Evolutionary conservation across 1,140 invertebrate species (phyloP).

Genomic region (Eurytemora carolleeae): DNA sequence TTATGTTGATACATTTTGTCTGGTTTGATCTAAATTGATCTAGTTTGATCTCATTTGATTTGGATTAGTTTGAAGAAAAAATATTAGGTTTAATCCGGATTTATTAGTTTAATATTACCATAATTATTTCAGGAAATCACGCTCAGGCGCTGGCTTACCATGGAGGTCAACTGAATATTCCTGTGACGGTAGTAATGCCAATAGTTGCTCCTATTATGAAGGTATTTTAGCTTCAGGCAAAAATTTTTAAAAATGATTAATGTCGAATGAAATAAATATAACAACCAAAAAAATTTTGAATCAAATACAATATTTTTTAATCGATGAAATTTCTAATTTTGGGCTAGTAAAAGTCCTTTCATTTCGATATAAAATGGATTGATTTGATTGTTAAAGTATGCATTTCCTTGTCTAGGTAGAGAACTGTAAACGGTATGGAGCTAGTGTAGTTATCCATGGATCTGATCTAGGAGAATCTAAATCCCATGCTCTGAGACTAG

Average conservation of each 20-base stretch:
- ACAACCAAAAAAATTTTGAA: neutral
- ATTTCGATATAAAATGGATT: too few species aligned
- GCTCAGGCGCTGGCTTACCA: slow-evolving; percentile 71
- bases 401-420: slow-evolving; percentile 37
- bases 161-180: slow-evolving; percentile 51
- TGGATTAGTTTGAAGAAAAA: too few species aligned
- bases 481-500: slow-evolving; percentile 46
- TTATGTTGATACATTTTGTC: too few species aligned
- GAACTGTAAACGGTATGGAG: slow-evolving; percentile 58
- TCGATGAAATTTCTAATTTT: too few species aligned
- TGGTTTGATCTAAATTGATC: too few species aligned
- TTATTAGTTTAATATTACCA: too few species aligned
- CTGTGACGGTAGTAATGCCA: slow-evolving; percentile 84
- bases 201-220: slow-evolving; percentile 80
- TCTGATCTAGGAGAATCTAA: slow-evolving; percentile 67
- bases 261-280: neutral
- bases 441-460: slow-evolving; percentile 61
- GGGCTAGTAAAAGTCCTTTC: too few species aligned
- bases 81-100: too few species aligned
- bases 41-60: too few species aligned
- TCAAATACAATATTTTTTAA: too few species aligned
- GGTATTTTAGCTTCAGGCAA: slow-evolving; percentile 22
- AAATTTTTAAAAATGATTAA: too few species aligned
- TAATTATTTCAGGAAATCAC: slow-evolving; percentile 57
- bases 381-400: too few species aligned